Conservation (phyloP, 2,113 vertebrate species). For the Chaetodon trifascialis region DNA sequence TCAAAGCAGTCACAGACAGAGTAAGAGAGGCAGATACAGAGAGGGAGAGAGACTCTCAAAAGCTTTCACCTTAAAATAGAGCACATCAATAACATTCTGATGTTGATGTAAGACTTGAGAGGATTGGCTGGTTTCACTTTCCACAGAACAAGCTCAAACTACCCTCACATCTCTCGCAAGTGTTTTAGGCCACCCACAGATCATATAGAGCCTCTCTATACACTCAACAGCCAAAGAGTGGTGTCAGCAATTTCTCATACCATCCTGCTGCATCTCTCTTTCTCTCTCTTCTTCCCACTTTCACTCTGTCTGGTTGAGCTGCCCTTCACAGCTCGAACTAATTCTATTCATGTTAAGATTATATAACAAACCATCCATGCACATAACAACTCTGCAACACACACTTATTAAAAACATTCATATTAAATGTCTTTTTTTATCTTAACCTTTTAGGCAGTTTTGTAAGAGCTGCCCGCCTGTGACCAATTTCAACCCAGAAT, state of each 20-base stretch:
- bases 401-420: conserved; percentile 13
- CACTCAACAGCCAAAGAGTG: conserved; percentile 45
- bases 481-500: conserved; percentile 26
- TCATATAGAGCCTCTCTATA: conserved; percentile 68
- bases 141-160: conserved; percentile 64
- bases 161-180: conserved; percentile 44
- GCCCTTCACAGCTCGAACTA: conserved; percentile 15
- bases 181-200: conserved; percentile 76
- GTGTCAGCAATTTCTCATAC: conserved; percentile 66
- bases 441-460: conserved; percentile 4
- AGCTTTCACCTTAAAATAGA: conserved; percentile 78
- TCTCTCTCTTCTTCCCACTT: background rate
- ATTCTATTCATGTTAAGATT: conserved; percentile 11
- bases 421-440: background rate
- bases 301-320: conserved; percentile 10
- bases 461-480: conserved; percentile 18
- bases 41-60: conserved; percentile 33
- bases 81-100: conserved; percentile 76
- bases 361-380: conserved; percentile 8
- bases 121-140: conserved; percentile 70
- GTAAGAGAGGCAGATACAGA: background rate
- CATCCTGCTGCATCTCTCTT: conserved; percentile 27
- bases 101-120: conserved; percentile 77
- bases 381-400: background rate
- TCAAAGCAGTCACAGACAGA: conserved; percentile 40